phyloP scores from a whole-genome alignment of 2,888 invertebrate genomes.

The Masnerella sp. region DNA sequence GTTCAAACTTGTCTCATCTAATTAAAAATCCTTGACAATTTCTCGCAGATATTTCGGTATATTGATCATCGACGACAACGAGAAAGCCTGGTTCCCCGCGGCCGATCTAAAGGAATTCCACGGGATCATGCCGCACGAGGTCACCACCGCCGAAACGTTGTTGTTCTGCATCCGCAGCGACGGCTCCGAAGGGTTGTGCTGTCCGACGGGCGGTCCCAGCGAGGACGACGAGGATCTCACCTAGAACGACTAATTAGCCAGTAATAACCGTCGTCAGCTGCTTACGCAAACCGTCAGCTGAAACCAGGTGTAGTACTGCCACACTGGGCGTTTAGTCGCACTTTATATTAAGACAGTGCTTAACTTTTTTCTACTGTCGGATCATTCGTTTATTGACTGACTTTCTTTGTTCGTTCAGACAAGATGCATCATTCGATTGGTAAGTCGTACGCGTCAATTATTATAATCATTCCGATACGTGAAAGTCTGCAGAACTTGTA shows the following conservation, averaged over 20 bases:
- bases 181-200: slow-evolving; percentile 90
- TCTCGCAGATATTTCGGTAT: slow-evolving; percentile 85
- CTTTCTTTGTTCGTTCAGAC: slow-evolving; percentile 38
- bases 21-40: too few relatives aligned
- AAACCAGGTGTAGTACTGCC: slow-evolving; percentile 56
- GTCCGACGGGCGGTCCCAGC: slow-evolving; percentile 82
- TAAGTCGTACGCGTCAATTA: slow-evolving; percentile 59
- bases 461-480: slow-evolving; percentile 30
- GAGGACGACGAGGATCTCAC: slow-evolving; percentile 79
- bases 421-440: slow-evolving; percentile 38
- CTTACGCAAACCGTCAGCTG: slow-evolving; percentile 41
- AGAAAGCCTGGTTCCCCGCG: slow-evolving; percentile 95
- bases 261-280: slow-evolving; percentile 48
- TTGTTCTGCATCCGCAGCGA: slow-evolving; percentile 91
- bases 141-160: slow-evolving; percentile 86
- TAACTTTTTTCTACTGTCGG: slow-evolving; percentile 54
- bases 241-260: slow-evolving; percentile 61
- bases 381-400: slow-evolving; percentile 47
- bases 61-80: slow-evolving; percentile 90
- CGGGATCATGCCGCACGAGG: slow-evolving; percentile 90
- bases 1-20: too few relatives aligned
- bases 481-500: slow-evolving; percentile 44
- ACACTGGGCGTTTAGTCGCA: slow-evolving; percentile 60
- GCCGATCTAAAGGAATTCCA: slow-evolving; percentile 93
- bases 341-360: slow-evolving; percentile 57